Conservation (phyloP, 2,888 invertebrate species). For the Trachelus stipa region DNA sequence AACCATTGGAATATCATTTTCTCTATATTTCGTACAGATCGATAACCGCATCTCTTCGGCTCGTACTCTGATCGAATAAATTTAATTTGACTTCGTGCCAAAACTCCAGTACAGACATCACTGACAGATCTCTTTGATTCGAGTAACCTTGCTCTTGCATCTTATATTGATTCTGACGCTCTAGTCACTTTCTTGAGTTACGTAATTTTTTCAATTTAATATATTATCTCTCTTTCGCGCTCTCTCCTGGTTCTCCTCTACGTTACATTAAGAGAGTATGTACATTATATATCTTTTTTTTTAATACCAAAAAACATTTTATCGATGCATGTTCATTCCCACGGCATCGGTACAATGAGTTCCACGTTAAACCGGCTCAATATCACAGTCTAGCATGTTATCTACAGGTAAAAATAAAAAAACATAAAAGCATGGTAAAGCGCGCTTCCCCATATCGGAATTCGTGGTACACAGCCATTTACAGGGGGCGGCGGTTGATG, state of each 20-base stretch:
- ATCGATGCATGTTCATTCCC: background rate
- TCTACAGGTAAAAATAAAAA: background rate
- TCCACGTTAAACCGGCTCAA: background rate
- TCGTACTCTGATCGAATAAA: background rate
- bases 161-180: background rate
- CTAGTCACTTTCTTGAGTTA: background rate
- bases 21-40: background rate
- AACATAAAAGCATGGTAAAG: slow-evolving; percentile 11
- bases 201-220: background rate
- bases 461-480: slow-evolving; percentile 44
- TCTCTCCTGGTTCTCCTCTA: too few species aligned
- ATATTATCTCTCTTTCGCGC: too few species aligned
- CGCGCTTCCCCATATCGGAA: slow-evolving; percentile 35
- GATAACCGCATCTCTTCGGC: background rate
- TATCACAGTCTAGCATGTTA: background rate
- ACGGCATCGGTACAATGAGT: background rate
- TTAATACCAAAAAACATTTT: background rate
- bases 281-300: background rate
- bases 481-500: slow-evolving; percentile 35
- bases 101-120: background rate
- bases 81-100: too few species aligned
- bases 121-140: background rate
- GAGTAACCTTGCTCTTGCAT: background rate
- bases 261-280: too few species aligned
- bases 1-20: slow-evolving; percentile 2